Percentiles rank a stretch among this genome's conserved stretches.
Evolutionary conservation across 2,888 invertebrate species (phyloP).

Genomic region (Falcaria lacertinaria): DNA sequence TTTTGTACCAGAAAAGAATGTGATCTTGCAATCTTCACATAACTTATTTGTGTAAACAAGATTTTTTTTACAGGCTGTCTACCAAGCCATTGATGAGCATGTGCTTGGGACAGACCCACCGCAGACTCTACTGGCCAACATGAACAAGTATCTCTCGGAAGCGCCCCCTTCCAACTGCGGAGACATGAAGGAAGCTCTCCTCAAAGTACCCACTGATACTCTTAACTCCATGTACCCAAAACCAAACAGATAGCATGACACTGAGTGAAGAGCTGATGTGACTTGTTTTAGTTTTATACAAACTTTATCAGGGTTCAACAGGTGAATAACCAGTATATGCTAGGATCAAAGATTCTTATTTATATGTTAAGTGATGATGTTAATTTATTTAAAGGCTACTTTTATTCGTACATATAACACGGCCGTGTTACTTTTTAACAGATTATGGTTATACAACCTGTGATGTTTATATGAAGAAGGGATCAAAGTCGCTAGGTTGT

Average conservation of each 20-base stretch:
- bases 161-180: conserved; percentile 59
- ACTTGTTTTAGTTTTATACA: background rate
- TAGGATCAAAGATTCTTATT: background rate
- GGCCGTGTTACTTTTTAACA: too few species aligned
- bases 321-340: background rate
- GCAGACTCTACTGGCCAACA: conserved; percentile 79
- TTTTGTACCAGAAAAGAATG: too few species aligned
- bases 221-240: conserved; percentile 31
- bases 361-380: too few species aligned
- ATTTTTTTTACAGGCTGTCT: conserved; percentile 59
- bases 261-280: background rate
- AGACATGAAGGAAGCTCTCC: conserved; percentile 53
- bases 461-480: too few species aligned
- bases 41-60: too few species aligned
- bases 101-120: conserved; percentile 83
- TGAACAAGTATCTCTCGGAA: conserved; percentile 51
- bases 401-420: too few species aligned
- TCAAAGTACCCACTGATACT: conserved; percentile 48
- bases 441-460: too few species aligned
- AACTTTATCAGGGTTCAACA: background rate
- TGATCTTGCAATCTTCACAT: too few species aligned
- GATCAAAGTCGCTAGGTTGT: too few species aligned
- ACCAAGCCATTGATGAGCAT: conserved; percentile 72
- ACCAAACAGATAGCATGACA: conserved; percentile 35
- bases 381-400: too few species aligned